These are phyloP conservation scores for Dicentrarchus labrax DNA, from an alignment of 2,113 vertebrate species.

Conservation along the genomic window DNA sequence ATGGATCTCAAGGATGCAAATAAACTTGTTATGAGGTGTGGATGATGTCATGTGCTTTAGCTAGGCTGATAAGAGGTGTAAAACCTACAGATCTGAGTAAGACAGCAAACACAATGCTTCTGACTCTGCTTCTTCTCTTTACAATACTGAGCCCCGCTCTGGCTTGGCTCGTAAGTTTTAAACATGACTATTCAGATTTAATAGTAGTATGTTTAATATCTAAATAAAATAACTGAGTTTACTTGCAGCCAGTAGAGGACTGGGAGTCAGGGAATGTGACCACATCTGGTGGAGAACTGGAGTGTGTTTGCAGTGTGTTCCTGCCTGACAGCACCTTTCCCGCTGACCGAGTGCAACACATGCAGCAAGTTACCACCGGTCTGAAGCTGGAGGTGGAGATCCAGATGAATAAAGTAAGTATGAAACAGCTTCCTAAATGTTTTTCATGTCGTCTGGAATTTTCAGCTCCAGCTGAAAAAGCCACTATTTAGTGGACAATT, in stretches of 20 bases:
- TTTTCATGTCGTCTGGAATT: background rate
- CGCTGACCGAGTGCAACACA: constrained; percentile 57
- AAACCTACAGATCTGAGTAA: background rate
- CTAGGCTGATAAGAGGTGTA: constrained; percentile 15
- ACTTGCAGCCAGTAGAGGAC: constrained; percentile 54
- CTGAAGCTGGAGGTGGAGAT: constrained; percentile 56
- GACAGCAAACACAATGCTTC: constrained; percentile 33
- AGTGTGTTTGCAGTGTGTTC: constrained; percentile 59
- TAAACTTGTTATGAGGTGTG: background rate
- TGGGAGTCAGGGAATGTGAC: constrained; percentile 71
- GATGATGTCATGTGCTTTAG: constrained; percentile 33
- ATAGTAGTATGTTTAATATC: background rate
- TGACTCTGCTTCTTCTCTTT: constrained; percentile 40
- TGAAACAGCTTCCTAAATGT: background rate
- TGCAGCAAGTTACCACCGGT: constrained; percentile 51
- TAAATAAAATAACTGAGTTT: background rate
- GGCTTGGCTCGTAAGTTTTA: constrained; percentile 57
- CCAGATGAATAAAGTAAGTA: constrained; percentile 63
- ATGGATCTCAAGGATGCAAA: constrained; percentile 36
- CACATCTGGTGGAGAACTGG: constrained; percentile 47
- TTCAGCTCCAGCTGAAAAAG: no score
- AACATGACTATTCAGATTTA: background rate
- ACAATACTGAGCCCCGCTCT: background rate
- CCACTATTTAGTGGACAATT: no score
- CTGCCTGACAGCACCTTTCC: constrained; percentile 67